These are phyloP conservation scores for Hylaeus volcanicus DNA, from an alignment of 1,140 invertebrate species.

Conservation along the genomic window DNA sequence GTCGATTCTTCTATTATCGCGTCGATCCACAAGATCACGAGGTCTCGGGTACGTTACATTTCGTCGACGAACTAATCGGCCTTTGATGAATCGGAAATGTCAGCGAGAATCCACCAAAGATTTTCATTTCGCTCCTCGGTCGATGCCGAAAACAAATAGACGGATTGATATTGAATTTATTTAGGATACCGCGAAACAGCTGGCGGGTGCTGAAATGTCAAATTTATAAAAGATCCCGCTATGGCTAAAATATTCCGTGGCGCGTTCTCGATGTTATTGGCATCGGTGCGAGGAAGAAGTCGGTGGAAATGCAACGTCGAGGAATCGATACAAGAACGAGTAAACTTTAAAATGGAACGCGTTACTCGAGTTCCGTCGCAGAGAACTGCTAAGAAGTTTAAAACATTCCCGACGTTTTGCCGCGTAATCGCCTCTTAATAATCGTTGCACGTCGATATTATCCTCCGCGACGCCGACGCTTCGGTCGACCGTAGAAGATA, in stretches of 20 bases:
- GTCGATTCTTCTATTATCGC: too few relatives aligned
- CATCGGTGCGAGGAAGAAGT: not conserved
- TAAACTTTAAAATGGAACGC: constrained; percentile 42
- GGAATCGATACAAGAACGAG: constrained; percentile 35
- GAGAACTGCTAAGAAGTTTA: constrained; percentile 13
- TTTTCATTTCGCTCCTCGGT: constrained; percentile 25
- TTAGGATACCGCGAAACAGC: constrained; percentile 13
- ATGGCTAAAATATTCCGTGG: constrained; percentile 46
- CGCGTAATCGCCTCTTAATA: not conserved
- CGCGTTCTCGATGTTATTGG: constrained; percentile 25
- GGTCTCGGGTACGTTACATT: too few relatives aligned
- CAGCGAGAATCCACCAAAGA: not conserved
- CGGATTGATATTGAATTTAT: constrained; percentile 43
- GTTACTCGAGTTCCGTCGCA: constrained; percentile 12
- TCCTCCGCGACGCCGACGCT: too few relatives aligned
- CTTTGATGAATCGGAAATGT: not conserved
- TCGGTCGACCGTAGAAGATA: too few relatives aligned
- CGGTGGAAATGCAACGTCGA: constrained; percentile 33
- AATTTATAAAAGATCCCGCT: constrained; percentile 27
- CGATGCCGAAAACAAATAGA: constrained; percentile 27
- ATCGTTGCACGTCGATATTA: constrained; percentile 6
- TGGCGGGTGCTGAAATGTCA: constrained; percentile 17
- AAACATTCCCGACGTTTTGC: not conserved
- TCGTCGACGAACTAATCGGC: not conserved
- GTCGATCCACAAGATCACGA: too few relatives aligned